phyloP scores from a whole-genome alignment of 1,140 invertebrate genomes.

The Nymphalis io region DNA sequence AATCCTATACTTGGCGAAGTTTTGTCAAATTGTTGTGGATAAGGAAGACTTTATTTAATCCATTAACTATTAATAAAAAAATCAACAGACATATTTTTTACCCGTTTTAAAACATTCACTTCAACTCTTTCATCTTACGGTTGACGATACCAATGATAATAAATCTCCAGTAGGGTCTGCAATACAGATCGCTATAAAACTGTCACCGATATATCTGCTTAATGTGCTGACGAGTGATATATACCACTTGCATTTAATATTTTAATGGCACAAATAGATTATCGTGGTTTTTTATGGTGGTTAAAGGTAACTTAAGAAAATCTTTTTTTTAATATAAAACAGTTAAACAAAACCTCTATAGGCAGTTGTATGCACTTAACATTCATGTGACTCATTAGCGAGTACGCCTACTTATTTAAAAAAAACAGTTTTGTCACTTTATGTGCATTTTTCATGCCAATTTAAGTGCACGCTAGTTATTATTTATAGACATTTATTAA shows the following conservation, averaged over 20 bases:
- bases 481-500: too few relatives aligned
- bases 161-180: conserved; percentile 53
- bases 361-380: too few relatives aligned
- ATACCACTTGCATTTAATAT: conserved; percentile 43
- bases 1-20: too few relatives aligned
- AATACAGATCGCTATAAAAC: conserved; percentile 59
- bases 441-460: too few relatives aligned
- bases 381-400: too few relatives aligned
- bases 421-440: too few relatives aligned
- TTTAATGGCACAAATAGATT: conserved; percentile 10
- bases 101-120: conserved; percentile 13
- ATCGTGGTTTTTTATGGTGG: neutral
- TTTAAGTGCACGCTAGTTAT: too few relatives aligned
- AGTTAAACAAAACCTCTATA: too few relatives aligned
- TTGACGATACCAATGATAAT: conserved; percentile 50
- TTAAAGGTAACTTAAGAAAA: neutral
- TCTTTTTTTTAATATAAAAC: neutral
- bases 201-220: conserved; percentile 63
- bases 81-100: conserved; percentile 2
- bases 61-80: conserved; percentile 13
- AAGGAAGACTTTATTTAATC: neutral
- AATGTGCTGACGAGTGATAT: conserved; percentile 55
- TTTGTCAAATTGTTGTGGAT: too few relatives aligned
- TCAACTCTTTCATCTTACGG: conserved; percentile 48
- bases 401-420: too few relatives aligned